These are phyloP conservation scores for Eudemis profundana DNA, from an alignment of 2,888 invertebrate species.

Conservation along the genomic window DNA sequence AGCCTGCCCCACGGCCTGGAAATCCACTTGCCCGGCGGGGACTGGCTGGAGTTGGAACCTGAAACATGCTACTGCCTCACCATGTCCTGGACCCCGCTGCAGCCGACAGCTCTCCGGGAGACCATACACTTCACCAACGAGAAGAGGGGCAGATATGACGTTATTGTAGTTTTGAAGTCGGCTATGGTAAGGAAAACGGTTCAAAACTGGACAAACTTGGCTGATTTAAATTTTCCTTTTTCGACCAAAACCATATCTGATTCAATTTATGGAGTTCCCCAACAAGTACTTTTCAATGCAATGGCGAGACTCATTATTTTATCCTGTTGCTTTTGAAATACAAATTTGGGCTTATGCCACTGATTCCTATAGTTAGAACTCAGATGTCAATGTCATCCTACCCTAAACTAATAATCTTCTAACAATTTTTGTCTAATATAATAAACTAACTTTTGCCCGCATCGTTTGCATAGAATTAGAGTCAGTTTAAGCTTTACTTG, in stretches of 20 bases:
- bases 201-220: too few relatives aligned
- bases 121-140: constrained; percentile 87
- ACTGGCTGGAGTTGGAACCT: constrained; percentile 82
- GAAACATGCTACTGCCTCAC: constrained; percentile 83
- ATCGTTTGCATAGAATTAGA: too few relatives aligned
- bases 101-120: constrained; percentile 86
- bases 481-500: too few relatives aligned
- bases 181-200: constrained; percentile 64
- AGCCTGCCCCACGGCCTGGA: constrained; percentile 84
- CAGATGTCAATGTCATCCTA: too few relatives aligned
- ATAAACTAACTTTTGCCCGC: too few relatives aligned
- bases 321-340: background rate
- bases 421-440: too few relatives aligned
- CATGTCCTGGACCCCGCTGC: constrained; percentile 87
- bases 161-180: constrained; percentile 87
- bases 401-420: too few relatives aligned
- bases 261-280: background rate
- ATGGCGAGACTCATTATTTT: background rate
- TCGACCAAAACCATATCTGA: too few relatives aligned
- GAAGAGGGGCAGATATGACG: constrained; percentile 87
- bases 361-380: too few relatives aligned
- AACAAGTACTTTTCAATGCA: background rate
- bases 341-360: too few relatives aligned
- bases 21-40: constrained; percentile 85
- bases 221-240: too few relatives aligned